These are phyloP conservation scores for Sapajus apella DNA, from an alignment of 2,113 vertebrate genomes.

Conservation along the genomic window DNA sequence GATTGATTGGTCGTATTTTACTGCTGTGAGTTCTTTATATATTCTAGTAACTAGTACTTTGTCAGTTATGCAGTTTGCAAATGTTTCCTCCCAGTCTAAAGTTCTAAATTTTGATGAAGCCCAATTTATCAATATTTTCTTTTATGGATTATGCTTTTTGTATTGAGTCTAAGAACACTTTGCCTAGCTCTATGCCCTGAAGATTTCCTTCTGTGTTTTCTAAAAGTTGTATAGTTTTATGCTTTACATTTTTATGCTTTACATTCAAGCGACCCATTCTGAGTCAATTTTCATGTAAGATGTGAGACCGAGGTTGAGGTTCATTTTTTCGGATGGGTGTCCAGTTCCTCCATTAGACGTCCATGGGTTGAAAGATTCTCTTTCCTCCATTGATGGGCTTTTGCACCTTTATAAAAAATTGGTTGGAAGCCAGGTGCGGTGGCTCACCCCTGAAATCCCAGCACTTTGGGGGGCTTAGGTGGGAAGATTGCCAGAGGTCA, in stretches of 20 bases:
- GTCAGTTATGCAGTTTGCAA: background rate
- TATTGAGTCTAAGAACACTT: background rate
- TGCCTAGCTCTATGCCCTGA: background rate
- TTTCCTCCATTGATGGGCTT: background rate
- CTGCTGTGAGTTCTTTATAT: background rate
- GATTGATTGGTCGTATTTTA: background rate
- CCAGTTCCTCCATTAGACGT: background rate
- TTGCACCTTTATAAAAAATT: background rate
- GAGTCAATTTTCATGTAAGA: background rate
- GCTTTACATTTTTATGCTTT: background rate
- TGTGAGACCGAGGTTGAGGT: background rate
- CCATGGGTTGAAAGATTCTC: background rate
- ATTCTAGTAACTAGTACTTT: background rate
- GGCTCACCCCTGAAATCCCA: no score
- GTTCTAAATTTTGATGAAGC: background rate
- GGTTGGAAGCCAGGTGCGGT: background rate
- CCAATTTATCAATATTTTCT: background rate
- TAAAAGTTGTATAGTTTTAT: background rate
- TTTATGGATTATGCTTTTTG: background rate
- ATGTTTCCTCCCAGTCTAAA: background rate
- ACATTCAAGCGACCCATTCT: background rate
- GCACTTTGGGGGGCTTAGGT: no score
- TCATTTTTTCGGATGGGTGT: background rate
- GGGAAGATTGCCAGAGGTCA: no score
- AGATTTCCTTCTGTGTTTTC: background rate